Conservation (phyloP, 2,113 vertebrate genomes). For the Lonchura striata region DNA sequence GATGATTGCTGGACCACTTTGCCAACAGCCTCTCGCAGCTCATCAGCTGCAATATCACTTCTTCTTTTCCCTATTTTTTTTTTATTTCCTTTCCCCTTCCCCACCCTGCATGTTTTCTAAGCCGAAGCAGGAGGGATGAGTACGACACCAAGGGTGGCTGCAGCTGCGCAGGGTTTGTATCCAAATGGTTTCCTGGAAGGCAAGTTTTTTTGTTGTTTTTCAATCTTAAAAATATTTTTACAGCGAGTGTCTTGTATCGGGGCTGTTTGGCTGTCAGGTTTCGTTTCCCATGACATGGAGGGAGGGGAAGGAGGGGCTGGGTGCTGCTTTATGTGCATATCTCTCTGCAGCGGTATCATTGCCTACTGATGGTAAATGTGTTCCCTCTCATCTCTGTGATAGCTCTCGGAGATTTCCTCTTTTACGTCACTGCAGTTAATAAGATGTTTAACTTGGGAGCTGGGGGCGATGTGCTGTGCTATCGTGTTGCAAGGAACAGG, state of each 20-base stretch:
- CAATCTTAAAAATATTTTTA: constrained; percentile 8
- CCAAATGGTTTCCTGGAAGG: constrained; percentile 51
- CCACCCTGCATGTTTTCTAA: neutral
- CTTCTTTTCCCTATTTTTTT: neutral
- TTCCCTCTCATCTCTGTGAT: neutral
- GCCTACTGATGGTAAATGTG: neutral
- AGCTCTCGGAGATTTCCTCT: constrained; percentile 28
- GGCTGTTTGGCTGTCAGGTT: constrained; percentile 14
- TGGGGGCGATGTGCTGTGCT: neutral
- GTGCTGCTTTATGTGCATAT: neutral
- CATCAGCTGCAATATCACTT: neutral
- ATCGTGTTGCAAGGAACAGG: neutral
- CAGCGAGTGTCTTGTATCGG: neutral
- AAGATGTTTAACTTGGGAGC: constrained; percentile 40
- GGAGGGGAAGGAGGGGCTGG: neutral
- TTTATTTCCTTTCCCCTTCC: neutral
- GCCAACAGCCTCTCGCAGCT: neutral
- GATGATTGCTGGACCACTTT: constrained; percentile 51
- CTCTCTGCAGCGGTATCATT: neutral
- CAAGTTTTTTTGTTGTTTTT: neutral
- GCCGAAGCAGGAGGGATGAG: neutral
- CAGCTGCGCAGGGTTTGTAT: constrained; percentile 37
- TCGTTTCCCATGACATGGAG: constrained; percentile 14
- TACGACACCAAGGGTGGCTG: neutral
- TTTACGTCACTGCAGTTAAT: constrained; percentile 34